Evolutionary conservation across 2,888 invertebrate genomes (phyloP).

Genomic region (Hirudinaria manillensis): DNA sequence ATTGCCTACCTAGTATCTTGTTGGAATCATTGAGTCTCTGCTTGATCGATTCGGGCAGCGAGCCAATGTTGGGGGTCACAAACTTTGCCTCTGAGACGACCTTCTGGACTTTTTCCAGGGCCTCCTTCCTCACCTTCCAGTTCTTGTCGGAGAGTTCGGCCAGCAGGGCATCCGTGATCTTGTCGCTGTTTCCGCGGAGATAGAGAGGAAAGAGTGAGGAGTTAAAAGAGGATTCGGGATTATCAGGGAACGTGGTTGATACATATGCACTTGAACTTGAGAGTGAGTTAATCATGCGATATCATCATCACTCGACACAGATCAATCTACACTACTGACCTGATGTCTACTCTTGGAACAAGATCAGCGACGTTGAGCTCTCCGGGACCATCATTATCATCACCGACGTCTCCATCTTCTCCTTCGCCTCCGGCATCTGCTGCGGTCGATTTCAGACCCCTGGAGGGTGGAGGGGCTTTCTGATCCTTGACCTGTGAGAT

Average conservation of each 20-base stretch:
- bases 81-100: conserved; percentile 71
- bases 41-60: conserved; percentile 72
- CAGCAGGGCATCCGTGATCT: conserved; percentile 73
- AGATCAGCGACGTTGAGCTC: conserved; percentile 63
- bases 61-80: conserved; percentile 76
- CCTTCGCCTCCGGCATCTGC: conserved; percentile 53
- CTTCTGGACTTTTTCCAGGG: conserved; percentile 66
- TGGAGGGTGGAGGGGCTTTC: conserved; percentile 68
- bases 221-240: neutral
- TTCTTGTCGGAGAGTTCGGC: conserved; percentile 60
- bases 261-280: too few species aligned
- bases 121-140: conserved; percentile 81
- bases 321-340: conserved; percentile 40
- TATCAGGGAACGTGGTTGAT: neutral
- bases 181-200: conserved; percentile 56
- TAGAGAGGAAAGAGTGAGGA: neutral
- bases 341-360: conserved; percentile 73
- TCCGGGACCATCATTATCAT: conserved; percentile 41
- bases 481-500: conserved; percentile 59
- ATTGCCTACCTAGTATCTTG: conserved; percentile 70
- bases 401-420: conserved; percentile 42
- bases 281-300: neutral
- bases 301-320: neutral
- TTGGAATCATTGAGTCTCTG: conserved; percentile 80
- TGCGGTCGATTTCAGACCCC: conserved; percentile 57